Base-by-base conservation (phyloP, 2,797 vertebrate genomes). In the Lagocephalus sceleratus region DNA sequence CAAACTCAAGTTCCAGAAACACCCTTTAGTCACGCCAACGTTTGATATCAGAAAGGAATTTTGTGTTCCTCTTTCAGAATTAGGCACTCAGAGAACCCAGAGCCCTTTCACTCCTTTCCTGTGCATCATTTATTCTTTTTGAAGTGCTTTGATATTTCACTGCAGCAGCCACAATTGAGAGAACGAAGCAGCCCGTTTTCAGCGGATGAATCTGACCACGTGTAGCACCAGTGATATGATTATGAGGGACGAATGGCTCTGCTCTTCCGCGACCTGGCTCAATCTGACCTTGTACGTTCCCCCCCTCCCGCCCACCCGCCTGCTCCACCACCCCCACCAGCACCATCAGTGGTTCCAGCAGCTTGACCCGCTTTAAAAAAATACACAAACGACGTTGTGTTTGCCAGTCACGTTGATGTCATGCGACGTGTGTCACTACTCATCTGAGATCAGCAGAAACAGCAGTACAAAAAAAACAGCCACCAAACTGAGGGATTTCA, bases 31-130 rank as follows among this genome's bases (percentile, higher is more conserved):
- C 45, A 57, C 57, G 40, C n/a, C 20, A 32, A 22, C 19, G 51
- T 59, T 60, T 66, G 66, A 48, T 19, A 70, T 55, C 20, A 35
- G 32, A 35, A 14, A 12, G 8, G 11, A 29, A 29, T 40, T 17
- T 3, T 7, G 40, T 42, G 57, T 52, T 50, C 35, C 15, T 35
- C 60, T 71, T 52, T 59, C 44, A 70, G 61, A 67, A 48, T n/a
- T 11, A 54, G 14, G 51, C 57, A 68, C 51, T 54, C 62, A 60
- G 52, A 59, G 25, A 15, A 58, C 61, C 54, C 15, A 60, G 47
- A n/a, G 63, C 25, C 20, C 6, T 19, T 17, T 43, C 48, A 54
- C 45, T 41, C 1, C 2, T 20, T 44, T 35, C 45, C 5, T 58
- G 16, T 35, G 20, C 5, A 0, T 21, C 38, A 14, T 15, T 20